Base-by-base conservation (phyloP, 2,888 invertebrate species). In the Schizaphis graminum region DNA sequence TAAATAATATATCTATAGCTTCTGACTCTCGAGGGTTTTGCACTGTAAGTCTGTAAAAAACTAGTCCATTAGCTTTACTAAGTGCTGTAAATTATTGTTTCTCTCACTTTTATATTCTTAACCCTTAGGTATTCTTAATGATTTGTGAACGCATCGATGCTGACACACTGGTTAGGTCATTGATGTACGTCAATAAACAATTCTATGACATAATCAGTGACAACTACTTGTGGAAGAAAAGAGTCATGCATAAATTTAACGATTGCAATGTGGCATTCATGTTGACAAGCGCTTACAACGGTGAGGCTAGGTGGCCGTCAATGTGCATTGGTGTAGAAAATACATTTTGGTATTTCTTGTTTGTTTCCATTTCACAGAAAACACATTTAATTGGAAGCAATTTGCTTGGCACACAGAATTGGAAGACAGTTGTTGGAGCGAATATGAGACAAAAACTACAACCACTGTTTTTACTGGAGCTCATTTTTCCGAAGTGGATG, bases 401-500 rank as follows among this genome's bases (percentile, higher is more conserved):
- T 94, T 87, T 67, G 53, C 57, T 3, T 94, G 94, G 94, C 28
- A 86, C 13, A 87, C 91, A 8, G 94, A 94, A 61, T 11, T 94
- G 7, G 94, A 94, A 67, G 16, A 94, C 24, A 13, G 91, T 13
- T 94, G 91, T 26, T 94, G 94, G 94, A 91, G 91, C 28, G 44
- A 91, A 26, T 67, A 94, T 53, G 21, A 94, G 61, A 87, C 41
- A 53, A 94, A 94, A n/a, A 94, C 94, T n/a, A 86, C 47, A 7
- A 91, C 21, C 4, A 90, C 90, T 28, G 21, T 86, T 91, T 94
- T 86, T 28, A 86, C 2, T 7, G 91, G 91, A n/a, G 26, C 91
- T 49, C 94, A 94, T 94, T 91, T 91, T 41, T 91, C 94, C 1
- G 94, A 94, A 87, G 94, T 94, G 7, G 94, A 94, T 53, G 86